These are phyloP conservation scores for Zosterops borbonicus DNA, from an alignment of 2,113 vertebrate species.

Conservation along the genomic window DNA sequence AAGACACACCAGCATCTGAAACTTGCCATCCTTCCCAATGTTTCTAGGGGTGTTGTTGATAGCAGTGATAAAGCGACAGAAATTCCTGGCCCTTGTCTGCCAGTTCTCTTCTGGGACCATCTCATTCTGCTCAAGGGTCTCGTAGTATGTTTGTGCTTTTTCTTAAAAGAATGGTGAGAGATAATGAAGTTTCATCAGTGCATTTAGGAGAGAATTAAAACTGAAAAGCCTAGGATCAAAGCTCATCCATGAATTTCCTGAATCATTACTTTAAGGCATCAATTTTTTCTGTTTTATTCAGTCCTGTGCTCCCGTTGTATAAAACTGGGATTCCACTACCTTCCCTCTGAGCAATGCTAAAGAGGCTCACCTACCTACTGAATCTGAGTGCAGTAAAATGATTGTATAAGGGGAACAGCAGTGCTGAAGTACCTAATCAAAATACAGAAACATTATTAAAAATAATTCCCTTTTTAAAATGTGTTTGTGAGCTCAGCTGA, in stretches of 20 bases:
- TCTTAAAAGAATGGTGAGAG: constrained; percentile 75
- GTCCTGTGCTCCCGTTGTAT: neutral
- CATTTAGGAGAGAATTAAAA: neutral
- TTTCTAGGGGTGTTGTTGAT: constrained; percentile 93
- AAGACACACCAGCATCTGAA: constrained; percentile 98
- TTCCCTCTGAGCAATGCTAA: neutral
- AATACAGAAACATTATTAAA: neutral
- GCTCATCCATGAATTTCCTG: neutral
- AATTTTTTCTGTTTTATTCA: neutral
- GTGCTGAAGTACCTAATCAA: neutral
- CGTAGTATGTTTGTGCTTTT: constrained; percentile 96
- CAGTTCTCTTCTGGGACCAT: constrained; percentile 90
- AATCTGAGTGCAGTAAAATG: neutral
- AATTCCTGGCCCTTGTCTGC: constrained; percentile 89
- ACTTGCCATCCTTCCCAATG: constrained; percentile 98
- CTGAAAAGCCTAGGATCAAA: neutral
- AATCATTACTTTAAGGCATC: neutral
- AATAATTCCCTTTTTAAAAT: neutral
- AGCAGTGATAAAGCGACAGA: constrained; percentile 93
- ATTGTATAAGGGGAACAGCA: neutral
- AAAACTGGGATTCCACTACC: neutral
- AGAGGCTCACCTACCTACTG: neutral
- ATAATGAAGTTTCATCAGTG: neutral
- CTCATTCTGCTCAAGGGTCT: constrained; percentile 88
- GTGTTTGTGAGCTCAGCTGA: neutral